phyloP scores from a whole-genome alignment of 2,113 vertebrate species.

The Gallinago undulata region DNA sequence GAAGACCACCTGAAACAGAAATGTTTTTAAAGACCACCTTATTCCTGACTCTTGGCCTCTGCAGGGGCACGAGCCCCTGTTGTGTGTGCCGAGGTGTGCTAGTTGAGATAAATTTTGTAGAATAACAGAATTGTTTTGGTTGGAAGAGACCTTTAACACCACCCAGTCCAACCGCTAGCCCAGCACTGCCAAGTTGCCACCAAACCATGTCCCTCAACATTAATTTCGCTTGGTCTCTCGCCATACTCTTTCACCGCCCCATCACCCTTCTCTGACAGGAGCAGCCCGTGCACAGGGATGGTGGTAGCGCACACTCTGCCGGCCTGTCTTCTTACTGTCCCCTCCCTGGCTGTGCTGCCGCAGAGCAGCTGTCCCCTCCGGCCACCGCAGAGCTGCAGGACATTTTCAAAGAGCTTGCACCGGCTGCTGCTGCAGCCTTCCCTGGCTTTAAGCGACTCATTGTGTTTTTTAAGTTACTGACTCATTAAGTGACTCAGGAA shows the following conservation, averaged over 20 bases:
- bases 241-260: rapidly evolving
- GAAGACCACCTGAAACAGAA: not conserved
- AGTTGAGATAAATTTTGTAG: rapidly evolving
- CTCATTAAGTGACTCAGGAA: too few species aligned
- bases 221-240: rapidly evolving
- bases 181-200: not conserved
- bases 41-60: not conserved
- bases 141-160: not conserved
- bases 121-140: not conserved
- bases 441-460: rapidly evolving
- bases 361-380: not conserved
- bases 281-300: rapidly evolving
- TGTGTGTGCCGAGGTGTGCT: rapidly evolving
- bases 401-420: not conserved
- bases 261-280: not conserved
- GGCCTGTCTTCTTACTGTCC: not conserved
- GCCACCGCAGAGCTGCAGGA: not conserved
- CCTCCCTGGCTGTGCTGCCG: rapidly evolving
- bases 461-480: too few species aligned
- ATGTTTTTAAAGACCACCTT: not conserved
- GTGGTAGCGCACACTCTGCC: rapidly evolving
- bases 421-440: not conserved
- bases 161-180: not conserved
- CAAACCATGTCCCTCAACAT: not conserved
- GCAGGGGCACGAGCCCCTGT: rapidly evolving